Conservation (phyloP, 2,888 invertebrate genomes). For the Norana najaformis region DNA sequence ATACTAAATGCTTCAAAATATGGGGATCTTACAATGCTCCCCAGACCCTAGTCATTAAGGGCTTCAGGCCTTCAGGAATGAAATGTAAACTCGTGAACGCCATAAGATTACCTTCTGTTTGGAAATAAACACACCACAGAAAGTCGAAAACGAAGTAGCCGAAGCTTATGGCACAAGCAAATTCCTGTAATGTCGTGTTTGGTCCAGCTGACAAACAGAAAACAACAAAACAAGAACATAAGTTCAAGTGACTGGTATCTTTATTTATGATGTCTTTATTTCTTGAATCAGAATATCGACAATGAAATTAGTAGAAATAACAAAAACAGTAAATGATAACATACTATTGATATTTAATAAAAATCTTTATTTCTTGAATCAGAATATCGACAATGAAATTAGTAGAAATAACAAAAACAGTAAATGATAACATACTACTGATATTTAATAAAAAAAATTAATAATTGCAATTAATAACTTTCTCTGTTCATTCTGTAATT, state of each 20-base stretch:
- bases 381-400: neutral
- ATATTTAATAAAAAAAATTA: too few species aligned
- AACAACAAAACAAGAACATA: neutral
- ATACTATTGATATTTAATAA: too few species aligned
- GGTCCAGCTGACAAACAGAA: conserved; percentile 46
- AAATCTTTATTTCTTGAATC: too few species aligned
- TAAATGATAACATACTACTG: too few species aligned
- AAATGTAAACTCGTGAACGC: neutral
- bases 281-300: neutral
- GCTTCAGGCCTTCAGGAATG: too few species aligned
- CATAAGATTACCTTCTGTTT: conserved; percentile 56
- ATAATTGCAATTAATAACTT: too few species aligned
- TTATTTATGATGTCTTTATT: neutral
- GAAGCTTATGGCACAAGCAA: conserved; percentile 52
- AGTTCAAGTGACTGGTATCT: neutral
- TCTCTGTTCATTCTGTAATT: too few species aligned
- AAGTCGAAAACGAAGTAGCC: conserved; percentile 62
- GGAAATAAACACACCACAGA: conserved; percentile 58
- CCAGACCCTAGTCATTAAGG: too few species aligned
- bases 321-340: too few species aligned
- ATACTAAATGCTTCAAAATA: too few species aligned
- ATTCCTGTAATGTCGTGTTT: conserved; percentile 53
- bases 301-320: neutral
- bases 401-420: too few species aligned
- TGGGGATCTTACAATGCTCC: too few species aligned